Evolutionary conservation across 2,888 invertebrate species (phyloP).

Genomic region (Campopleginae sp.): DNA sequence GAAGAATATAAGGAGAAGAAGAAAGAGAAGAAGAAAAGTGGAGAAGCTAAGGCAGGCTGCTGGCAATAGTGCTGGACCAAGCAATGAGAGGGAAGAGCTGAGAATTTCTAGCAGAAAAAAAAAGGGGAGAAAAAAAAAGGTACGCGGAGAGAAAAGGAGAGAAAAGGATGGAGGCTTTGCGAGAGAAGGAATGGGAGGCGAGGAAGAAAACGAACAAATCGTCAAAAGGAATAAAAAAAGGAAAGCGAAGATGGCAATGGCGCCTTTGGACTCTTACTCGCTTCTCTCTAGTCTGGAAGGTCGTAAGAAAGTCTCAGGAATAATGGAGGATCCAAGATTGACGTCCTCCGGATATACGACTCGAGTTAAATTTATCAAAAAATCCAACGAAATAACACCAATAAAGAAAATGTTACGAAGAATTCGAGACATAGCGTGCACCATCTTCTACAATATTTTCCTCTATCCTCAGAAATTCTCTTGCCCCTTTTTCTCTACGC

Average conservation of each 20-base stretch:
- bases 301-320: slow-evolving; percentile 58
- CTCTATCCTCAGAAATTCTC: neutral
- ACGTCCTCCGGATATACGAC: slow-evolving; percentile 18
- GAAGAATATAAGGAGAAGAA: slow-evolving; percentile 64
- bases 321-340: slow-evolving; percentile 44
- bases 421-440: slow-evolving; percentile 27
- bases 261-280: slow-evolving; percentile 63
- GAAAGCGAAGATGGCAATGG: slow-evolving; percentile 66
- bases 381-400: slow-evolving; percentile 11
- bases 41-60: slow-evolving; percentile 64
- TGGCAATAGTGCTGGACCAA: slow-evolving; percentile 52
- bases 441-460: slow-evolving; percentile 33
- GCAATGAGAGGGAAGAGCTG: slow-evolving; percentile 58
- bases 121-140: slow-evolving; percentile 51
- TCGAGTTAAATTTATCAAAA: slow-evolving; percentile 21
- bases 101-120: slow-evolving; percentile 61
- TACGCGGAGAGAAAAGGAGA: slow-evolving; percentile 38
- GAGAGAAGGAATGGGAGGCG: slow-evolving; percentile 58
- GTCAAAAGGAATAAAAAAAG: slow-evolving; percentile 39
- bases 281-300: slow-evolving; percentile 63
- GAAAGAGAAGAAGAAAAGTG: slow-evolving; percentile 67
- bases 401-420: slow-evolving; percentile 18
- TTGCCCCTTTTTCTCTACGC: neutral
- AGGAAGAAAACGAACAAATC: slow-evolving; percentile 66
- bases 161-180: slow-evolving; percentile 47